A percentile compares a stretch with the other conserved stretches of the same genome.
Conservation (phyloP, 2,888 invertebrate genomes). For the Cerastoderma edule region DNA sequence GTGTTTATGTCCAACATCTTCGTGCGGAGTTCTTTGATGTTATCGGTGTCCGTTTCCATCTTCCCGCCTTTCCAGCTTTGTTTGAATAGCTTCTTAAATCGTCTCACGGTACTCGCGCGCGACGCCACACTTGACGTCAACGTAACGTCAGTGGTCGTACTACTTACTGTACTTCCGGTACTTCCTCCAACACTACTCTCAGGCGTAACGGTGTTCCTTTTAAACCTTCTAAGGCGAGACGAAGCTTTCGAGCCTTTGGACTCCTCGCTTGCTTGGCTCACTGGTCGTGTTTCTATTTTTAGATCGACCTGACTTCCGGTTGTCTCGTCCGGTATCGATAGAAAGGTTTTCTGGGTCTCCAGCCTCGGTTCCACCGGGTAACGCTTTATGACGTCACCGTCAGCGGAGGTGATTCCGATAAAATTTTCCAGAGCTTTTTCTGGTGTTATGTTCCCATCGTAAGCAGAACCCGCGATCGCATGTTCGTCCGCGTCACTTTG, state of each 20-base stretch:
- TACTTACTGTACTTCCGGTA: background rate
- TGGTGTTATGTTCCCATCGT: no score
- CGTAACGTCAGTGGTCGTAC: conserved; percentile 21
- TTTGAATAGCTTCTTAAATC: conserved; percentile 33
- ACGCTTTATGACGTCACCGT: conserved; percentile 1
- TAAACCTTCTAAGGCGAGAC: conserved; percentile 1
- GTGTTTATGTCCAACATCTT: conserved; percentile 59
- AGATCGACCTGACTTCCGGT: background rate
- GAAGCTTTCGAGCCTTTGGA: conserved; percentile 8
- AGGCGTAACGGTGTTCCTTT: conserved; percentile 15
- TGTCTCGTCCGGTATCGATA: conserved; percentile 18
- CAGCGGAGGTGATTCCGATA: no score
- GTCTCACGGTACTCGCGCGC: conserved; percentile 41
- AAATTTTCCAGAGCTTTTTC: no score
- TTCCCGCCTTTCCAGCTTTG: conserved; percentile 24
- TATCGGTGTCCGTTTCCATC: conserved; percentile 45
- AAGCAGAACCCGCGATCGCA: no score
- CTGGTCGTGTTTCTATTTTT: background rate
- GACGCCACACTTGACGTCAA: conserved; percentile 40
- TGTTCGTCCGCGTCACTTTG: no score
- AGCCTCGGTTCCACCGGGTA: conserved; percentile 1
- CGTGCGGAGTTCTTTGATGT: conserved; percentile 50
- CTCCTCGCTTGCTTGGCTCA: conserved; percentile 13
- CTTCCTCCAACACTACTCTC: background rate
- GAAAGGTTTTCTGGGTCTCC: conserved; percentile 8